Evolutionary conservation across 2,113 vertebrate species (phyloP).

Genomic region (Paramisgurnus dabryanus): DNA sequence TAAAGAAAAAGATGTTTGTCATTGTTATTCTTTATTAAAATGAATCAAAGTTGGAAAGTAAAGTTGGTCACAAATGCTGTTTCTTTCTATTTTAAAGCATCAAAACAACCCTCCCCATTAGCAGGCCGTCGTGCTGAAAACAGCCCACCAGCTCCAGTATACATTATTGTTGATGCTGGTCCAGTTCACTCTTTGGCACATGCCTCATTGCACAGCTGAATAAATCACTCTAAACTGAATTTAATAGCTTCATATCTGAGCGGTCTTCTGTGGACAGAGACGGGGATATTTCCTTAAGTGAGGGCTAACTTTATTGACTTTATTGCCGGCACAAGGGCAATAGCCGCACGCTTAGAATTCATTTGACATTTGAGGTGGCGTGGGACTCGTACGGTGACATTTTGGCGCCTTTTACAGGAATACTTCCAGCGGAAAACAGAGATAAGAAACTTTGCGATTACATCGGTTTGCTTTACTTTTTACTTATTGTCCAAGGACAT

Average conservation of each 20-base stretch:
- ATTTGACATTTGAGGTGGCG: slow-evolving; percentile 25
- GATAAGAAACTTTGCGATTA: slow-evolving; percentile 7
- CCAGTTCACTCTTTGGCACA: slow-evolving; percentile 13
- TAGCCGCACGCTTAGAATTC: slow-evolving; percentile 2
- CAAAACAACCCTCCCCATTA: neutral
- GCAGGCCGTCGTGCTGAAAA: slow-evolving; percentile 24
- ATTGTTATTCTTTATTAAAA: too few relatives aligned
- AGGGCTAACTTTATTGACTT: slow-evolving; percentile 36
- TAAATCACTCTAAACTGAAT: slow-evolving; percentile 51
- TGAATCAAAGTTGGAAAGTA: too few relatives aligned
- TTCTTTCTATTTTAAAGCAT: neutral
- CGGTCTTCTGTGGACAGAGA: slow-evolving; percentile 38
- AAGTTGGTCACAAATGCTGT: too few relatives aligned
- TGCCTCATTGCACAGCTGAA: slow-evolving; percentile 50
- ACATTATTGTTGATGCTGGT: slow-evolving; percentile 37
- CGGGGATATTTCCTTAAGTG: slow-evolving; percentile 40
- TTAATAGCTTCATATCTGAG: slow-evolving; percentile 45
- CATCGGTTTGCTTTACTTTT: slow-evolving; percentile 1
- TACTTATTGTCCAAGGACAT: slow-evolving; percentile 16
- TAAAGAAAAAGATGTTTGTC: too few relatives aligned
- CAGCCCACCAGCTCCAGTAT: neutral
- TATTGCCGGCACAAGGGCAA: slow-evolving; percentile 24
- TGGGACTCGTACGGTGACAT: slow-evolving; percentile 11
- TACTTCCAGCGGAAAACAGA: slow-evolving; percentile 8
- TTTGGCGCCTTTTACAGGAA: slow-evolving; percentile 4